A percentile compares a stretch with the other conserved stretches of the same genome.
These are phyloP conservation scores for Cyprinodon diabolis DNA, from an alignment of 2,797 vertebrate species.

Conservation along the genomic window DNA sequence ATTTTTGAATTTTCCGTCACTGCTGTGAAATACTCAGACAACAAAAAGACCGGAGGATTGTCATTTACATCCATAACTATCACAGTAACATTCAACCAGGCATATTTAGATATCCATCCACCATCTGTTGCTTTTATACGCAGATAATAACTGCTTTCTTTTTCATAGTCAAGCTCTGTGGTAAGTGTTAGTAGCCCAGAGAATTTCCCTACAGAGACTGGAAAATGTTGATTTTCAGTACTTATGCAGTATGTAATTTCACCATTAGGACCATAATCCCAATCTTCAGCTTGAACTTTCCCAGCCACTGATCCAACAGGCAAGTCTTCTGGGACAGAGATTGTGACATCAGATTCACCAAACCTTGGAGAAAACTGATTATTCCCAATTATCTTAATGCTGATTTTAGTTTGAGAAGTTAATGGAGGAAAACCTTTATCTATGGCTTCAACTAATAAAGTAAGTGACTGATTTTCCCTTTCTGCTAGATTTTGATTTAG, in stretches of 20 bases:
- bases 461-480: constrained; percentile 54
- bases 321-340: constrained; percentile 80
- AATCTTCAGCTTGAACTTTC: constrained; percentile 76
- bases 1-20: constrained; percentile 75
- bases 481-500: constrained; percentile 63
- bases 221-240: constrained; percentile 49
- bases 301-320: constrained; percentile 78
- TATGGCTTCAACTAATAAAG: constrained; percentile 64
- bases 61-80: constrained; percentile 80
- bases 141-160: constrained; percentile 55
- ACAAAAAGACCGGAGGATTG: constrained; percentile 77
- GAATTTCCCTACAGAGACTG: constrained; percentile 71
- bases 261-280: constrained; percentile 77
- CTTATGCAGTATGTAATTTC: constrained; percentile 67
- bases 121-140: constrained; percentile 72
- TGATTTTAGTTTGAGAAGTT: constrained; percentile 66
- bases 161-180: constrained; percentile 78
- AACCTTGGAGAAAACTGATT: constrained; percentile 78
- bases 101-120: constrained; percentile 75
- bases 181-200: constrained; percentile 77
- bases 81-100: constrained; percentile 70
- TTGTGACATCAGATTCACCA: constrained; percentile 46
- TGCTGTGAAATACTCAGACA: constrained; percentile 55
- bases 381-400: constrained; percentile 71
- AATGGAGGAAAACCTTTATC: constrained; percentile 75